Evolutionary conservation across 2,797 vertebrate species (phyloP).

Genomic region (Danio kyathit): DNA sequence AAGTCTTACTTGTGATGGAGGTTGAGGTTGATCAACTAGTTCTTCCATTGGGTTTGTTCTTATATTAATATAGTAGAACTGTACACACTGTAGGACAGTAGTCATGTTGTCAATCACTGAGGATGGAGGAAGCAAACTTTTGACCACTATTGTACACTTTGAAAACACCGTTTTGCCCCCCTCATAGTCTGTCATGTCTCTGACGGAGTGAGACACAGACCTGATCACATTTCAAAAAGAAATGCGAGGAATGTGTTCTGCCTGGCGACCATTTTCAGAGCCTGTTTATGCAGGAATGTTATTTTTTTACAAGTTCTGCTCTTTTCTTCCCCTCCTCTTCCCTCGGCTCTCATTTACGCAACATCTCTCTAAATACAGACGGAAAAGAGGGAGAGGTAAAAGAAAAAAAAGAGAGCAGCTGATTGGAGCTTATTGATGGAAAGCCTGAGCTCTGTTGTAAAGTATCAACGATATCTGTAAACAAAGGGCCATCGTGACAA

Average conservation of each 20-base stretch:
- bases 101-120: too few species aligned
- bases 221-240: slow-evolving; percentile 73
- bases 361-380: slow-evolving; percentile 58
- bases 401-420: slow-evolving; percentile 54
- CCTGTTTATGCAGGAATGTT: slow-evolving; percentile 79
- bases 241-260: slow-evolving; percentile 72
- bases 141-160: too few species aligned
- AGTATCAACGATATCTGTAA: slow-evolving; percentile 72
- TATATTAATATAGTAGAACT: too few species aligned
- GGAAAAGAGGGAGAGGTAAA: slow-evolving; percentile 39
- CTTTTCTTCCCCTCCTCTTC: slow-evolving; percentile 19
- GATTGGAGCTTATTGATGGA: slow-evolving; percentile 47
- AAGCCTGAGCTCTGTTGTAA: slow-evolving; percentile 62
- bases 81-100: too few species aligned
- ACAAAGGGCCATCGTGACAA: slow-evolving; percentile 71
- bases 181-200: slow-evolving; percentile 61
- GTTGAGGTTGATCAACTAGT: too few species aligned
- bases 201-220: slow-evolving; percentile 61
- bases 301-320: slow-evolving; percentile 67
- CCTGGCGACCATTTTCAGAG: slow-evolving; percentile 70
- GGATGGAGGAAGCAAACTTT: too few species aligned
- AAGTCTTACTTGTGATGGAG: too few species aligned
- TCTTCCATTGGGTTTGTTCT: too few species aligned
- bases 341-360: slow-evolving; percentile 40
- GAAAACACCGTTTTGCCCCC: neutral